Conservation (phyloP, 2,113 vertebrate species). For the Tyrannus savana region DNA sequence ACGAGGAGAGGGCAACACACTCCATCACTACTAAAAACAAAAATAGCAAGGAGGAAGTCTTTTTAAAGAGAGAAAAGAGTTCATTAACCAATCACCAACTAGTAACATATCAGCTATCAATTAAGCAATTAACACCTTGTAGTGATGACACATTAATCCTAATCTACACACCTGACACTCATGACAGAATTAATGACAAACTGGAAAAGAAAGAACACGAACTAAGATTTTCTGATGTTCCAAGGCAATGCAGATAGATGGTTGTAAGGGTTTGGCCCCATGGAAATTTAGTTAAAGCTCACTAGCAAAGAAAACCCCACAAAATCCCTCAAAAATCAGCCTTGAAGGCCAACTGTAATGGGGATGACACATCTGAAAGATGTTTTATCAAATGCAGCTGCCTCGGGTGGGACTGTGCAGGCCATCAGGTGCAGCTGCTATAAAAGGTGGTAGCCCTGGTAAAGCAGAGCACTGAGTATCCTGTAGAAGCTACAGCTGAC, state of each 20-base stretch:
- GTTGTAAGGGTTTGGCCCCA: background rate
- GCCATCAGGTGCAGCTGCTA: background rate
- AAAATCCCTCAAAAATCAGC: background rate
- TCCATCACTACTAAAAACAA: background rate
- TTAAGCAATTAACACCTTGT: background rate
- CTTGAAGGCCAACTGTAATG: rapidly evolving
- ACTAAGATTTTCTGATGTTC: background rate
- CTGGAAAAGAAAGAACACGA: background rate
- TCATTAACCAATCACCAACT: background rate
- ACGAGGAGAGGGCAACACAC: background rate
- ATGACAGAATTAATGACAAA: background rate
- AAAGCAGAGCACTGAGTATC: background rate
- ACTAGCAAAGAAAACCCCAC: background rate
- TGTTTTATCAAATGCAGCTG: background rate
- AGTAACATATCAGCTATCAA: background rate
- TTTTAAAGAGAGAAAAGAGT: background rate
- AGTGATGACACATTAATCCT: background rate
- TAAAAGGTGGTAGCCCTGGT: background rate
- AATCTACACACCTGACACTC: background rate
- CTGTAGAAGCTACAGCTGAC: background rate
- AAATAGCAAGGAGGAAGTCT: background rate
- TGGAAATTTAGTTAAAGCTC: background rate
- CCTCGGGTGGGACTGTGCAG: background rate
- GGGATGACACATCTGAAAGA: background rate
- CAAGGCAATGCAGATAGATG: background rate